Evolutionary conservation across 2,797 vertebrate species (phyloP), one percentile per base, ranked within the genome.

Genomic region (Austrolebias charrua): DNA sequence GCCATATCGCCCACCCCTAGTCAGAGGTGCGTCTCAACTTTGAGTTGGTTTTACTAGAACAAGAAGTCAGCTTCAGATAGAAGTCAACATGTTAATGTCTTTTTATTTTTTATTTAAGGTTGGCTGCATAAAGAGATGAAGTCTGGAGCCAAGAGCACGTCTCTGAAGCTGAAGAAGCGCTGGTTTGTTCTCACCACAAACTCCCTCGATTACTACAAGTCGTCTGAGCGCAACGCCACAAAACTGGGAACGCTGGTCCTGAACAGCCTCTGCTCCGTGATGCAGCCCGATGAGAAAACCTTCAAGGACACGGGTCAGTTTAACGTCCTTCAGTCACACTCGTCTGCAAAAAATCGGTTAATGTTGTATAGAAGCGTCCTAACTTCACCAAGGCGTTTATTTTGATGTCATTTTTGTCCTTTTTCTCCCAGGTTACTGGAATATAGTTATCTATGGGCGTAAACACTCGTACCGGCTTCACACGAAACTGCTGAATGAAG

Each of bases 121-220:
- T 97, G 95, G 95, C 87, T 97, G 20, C 94, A 97, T 63, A 97
- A 97, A 80, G 95, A 96, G 81, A 94, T 96, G 82, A 95, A 93
- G 80, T 93, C 92, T 12, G 94, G 92, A 73, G 92, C 85, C 33
- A 96, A 96, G 76, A 94, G 91, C 74, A 93, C 93, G 0, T 95
- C 95, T 53, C 90, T 96, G 77, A 96, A 96, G 85, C 91, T 97
- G 86, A 97, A 97, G 90, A 95, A 95, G 64, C 95, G 96, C 78
- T 97, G 96, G 95, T 97, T 97, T 76, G 93, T 97, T 59, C 91
- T 97, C 80, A 97, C 94, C 56, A 92, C 83, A 45, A 96, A 91
- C 82, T 95, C 95, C 15, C 87, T 97, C 0, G 96, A 97, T 80
- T 97, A 96, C 65, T 97, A 96, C 81, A 96, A 96, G 83, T 95